These are phyloP conservation scores for Megaceryle torquata DNA, from an alignment of 2,113 vertebrate genomes.

Conservation along the genomic window DNA sequence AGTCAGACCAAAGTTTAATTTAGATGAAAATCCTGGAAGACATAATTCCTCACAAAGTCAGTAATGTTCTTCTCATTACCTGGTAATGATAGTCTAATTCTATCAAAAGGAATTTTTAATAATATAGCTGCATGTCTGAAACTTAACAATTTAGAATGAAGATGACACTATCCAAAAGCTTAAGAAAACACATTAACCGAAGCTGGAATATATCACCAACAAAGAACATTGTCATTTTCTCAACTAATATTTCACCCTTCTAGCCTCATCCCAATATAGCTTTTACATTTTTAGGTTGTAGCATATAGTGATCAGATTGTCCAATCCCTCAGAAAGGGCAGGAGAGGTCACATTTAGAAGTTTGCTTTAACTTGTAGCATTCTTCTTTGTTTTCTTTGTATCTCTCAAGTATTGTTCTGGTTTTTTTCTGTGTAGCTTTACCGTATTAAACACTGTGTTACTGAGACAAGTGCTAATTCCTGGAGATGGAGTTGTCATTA, in stretches of 20 bases:
- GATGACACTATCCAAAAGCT: constrained; percentile 60
- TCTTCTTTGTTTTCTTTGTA: not conserved
- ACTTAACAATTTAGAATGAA: constrained; percentile 57
- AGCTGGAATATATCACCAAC: constrained; percentile 64
- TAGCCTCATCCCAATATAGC: not conserved
- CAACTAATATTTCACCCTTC: constrained; percentile 18
- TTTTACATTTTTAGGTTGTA: not conserved
- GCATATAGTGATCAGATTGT: not conserved
- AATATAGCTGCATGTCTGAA: constrained; percentile 65
- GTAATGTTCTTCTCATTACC: constrained; percentile 68
- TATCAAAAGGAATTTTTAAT: constrained; percentile 69
- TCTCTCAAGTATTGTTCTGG: not conserved
- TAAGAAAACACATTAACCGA: constrained; percentile 67
- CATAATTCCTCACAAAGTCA: constrained; percentile 65
- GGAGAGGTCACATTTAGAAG: not conserved
- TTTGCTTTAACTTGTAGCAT: not conserved
- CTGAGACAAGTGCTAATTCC: not conserved
- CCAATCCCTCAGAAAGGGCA: not conserved
- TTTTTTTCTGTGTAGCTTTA: not conserved
- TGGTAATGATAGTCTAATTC: constrained; percentile 72
- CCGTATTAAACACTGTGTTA: not conserved
- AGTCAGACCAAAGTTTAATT: constrained; percentile 68
- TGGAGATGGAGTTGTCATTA: not conserved
- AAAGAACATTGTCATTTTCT: constrained; percentile 52
- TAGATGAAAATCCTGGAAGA: constrained; percentile 69